phyloP scores from a whole-genome alignment of 2,113 vertebrate species.

The Paraplagusia blochii region DNA sequence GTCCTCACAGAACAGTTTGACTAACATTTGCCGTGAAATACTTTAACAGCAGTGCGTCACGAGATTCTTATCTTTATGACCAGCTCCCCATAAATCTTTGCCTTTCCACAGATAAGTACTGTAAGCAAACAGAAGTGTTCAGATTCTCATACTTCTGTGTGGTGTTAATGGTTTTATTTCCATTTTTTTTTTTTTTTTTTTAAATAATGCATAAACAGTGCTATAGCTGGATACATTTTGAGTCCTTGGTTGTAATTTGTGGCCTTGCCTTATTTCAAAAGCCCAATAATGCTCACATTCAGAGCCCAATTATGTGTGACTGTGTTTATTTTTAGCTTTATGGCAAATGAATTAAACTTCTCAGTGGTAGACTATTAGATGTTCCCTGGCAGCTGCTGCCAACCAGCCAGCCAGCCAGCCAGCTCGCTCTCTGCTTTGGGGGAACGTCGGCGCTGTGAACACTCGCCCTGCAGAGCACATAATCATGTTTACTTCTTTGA shows the following conservation, averaged over 20 bases:
- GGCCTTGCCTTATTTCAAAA: constrained; percentile 54
- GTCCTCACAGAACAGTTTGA: background rate
- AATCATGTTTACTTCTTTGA: constrained; percentile 78
- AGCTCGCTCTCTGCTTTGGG: constrained; percentile 70
- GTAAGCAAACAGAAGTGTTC: constrained; percentile 23
- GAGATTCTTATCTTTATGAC: background rate
- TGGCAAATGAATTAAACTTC: constrained; percentile 71
- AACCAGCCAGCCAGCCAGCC: constrained; percentile 66
- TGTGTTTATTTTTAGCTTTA: constrained; percentile 74
- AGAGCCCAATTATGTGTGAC: constrained; percentile 69
- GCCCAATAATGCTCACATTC: constrained; percentile 68
- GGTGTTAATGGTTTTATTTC: constrained; percentile 14
- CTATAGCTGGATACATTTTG: constrained; percentile 48
- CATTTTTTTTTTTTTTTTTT: constrained; percentile 18
- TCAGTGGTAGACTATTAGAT: constrained; percentile 71
- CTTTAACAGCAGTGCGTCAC: background rate
- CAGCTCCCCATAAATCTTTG: background rate
- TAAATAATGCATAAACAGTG: constrained; percentile 36
- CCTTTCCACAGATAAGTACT: background rate
- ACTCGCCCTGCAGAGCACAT: constrained; percentile 75
- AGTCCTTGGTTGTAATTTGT: constrained; percentile 58
- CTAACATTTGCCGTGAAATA: too few relatives aligned
- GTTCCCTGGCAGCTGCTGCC: constrained; percentile 68
- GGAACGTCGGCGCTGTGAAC: constrained; percentile 61
- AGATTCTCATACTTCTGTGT: constrained; percentile 7